Conservation (phyloP, 2,113 vertebrate genomes). For the Dicaeum eximium region DNA sequence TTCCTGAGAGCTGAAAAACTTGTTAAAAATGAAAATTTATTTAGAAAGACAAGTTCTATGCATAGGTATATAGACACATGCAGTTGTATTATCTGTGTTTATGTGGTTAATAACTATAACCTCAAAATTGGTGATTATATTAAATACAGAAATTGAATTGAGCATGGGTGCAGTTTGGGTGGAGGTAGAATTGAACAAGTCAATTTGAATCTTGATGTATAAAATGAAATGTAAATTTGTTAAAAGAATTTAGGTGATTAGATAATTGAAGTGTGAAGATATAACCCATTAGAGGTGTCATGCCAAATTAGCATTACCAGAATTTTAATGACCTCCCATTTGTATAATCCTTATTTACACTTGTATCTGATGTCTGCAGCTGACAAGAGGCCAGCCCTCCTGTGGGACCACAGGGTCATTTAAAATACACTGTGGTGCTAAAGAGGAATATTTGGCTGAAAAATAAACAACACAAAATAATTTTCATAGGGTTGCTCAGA, state of each 20-base stretch:
- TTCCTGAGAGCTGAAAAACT: not conserved
- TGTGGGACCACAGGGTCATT: not conserved
- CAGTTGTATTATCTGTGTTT: not conserved
- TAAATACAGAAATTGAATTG: not conserved
- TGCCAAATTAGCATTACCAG: constrained; percentile 82
- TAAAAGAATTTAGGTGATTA: constrained; percentile 68
- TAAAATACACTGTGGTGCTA: not conserved
- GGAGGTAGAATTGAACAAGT: not conserved
- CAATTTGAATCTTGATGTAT: constrained; percentile 4
- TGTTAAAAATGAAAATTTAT: not conserved
- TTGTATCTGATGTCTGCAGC: constrained; percentile 62
- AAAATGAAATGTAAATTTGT: constrained; percentile 54
- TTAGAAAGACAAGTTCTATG: not conserved
- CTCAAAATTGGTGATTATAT: not conserved
- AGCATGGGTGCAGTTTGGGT: not conserved
- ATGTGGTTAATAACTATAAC: not conserved
- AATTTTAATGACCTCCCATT: constrained; percentile 81
- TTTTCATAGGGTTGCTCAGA: not conserved
- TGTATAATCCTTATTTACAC: constrained; percentile 78
- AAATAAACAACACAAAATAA: not conserved
- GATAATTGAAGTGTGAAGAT: constrained; percentile 78
- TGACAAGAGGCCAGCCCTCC: not conserved
- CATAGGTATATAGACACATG: not conserved
- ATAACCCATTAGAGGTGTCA: constrained; percentile 78
- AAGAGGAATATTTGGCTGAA: not conserved